A percentile compares a stretch with the other conserved stretches of the same genome.
Conservation (phyloP, 2,113 vertebrate genomes). For the Galemys pyrenaicus region DNA sequence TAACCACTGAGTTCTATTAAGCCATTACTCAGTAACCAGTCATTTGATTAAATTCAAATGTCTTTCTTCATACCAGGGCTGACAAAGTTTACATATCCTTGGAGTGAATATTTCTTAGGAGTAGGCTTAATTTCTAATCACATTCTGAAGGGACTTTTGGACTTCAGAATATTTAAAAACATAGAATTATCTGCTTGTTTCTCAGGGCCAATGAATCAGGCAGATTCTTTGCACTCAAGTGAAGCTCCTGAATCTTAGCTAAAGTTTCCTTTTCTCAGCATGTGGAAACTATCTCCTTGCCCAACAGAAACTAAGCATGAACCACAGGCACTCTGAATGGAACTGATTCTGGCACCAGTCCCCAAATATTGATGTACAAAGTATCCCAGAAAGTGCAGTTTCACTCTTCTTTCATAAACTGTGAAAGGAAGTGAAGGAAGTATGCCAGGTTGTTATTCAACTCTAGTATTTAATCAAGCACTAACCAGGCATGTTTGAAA, state of each 20-base stretch:
- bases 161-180: conserved; percentile 43
- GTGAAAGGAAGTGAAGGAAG: conserved; percentile 64
- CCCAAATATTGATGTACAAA: neutral
- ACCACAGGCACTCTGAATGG: neutral
- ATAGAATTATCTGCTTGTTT: conserved; percentile 53
- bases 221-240: conserved; percentile 53
- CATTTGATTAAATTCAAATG: conserved; percentile 1
- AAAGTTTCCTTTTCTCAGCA: conserved; percentile 52
- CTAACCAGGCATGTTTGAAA: conserved; percentile 49
- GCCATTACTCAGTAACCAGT: neutral
- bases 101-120: neutral
- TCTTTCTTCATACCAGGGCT: neutral
- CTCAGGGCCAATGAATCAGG: neutral
- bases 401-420: conserved; percentile 66
- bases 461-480: conserved; percentile 47
- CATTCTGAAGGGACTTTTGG: neutral
- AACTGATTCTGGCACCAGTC: neutral
- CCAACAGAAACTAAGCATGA: conserved; percentile 49
- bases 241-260: conserved; percentile 28
- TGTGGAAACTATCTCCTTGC: conserved; percentile 25
- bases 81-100: neutral
- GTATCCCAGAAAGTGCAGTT: conserved; percentile 64
- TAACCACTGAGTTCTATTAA: neutral
- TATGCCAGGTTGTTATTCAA: conserved; percentile 61
- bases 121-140: conserved; percentile 50